Conservation (phyloP, 2,797 vertebrate species). For the Pipistrellus kuhlii region DNA sequence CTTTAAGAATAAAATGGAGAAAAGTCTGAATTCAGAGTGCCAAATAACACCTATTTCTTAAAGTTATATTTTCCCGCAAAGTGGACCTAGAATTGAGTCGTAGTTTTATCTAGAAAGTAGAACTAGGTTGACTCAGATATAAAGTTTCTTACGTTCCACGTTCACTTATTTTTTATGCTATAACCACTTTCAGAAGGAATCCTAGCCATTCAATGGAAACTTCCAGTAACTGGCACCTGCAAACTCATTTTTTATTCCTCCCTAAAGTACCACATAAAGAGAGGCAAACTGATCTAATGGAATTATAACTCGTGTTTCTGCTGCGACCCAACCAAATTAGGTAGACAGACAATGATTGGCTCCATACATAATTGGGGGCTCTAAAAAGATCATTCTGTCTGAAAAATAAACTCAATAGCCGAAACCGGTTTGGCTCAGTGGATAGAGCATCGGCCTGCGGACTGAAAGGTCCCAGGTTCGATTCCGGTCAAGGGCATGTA, state of each 20-base stretch:
- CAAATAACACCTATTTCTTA: constrained; percentile 7
- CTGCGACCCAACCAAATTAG: background rate
- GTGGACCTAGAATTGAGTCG: background rate
- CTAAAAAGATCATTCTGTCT: background rate
- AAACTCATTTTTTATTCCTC: background rate
- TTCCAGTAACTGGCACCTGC: background rate
- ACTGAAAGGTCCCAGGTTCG: too few relatives aligned
- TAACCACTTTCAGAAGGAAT: background rate
- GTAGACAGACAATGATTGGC: background rate
- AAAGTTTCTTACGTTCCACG: background rate
- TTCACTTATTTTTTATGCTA: background rate
- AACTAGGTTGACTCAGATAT: background rate
- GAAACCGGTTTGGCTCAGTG: too few relatives aligned
- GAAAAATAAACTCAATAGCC: background rate
- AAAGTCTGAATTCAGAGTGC: background rate
- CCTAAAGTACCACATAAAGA: background rate
- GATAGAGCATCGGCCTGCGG: too few relatives aligned
- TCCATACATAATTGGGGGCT: rapidly evolving
- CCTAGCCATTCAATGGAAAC: background rate
- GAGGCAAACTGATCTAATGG: background rate
- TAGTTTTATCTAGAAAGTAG: constrained; percentile 7
- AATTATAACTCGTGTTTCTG: background rate
- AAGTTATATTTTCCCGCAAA: background rate
- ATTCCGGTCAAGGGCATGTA: too few relatives aligned
- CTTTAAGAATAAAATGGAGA: background rate